These are phyloP conservation scores for Bembecia ichneumoniformis DNA, from an alignment of 2,888 invertebrate genomes.

Conservation along the genomic window DNA sequence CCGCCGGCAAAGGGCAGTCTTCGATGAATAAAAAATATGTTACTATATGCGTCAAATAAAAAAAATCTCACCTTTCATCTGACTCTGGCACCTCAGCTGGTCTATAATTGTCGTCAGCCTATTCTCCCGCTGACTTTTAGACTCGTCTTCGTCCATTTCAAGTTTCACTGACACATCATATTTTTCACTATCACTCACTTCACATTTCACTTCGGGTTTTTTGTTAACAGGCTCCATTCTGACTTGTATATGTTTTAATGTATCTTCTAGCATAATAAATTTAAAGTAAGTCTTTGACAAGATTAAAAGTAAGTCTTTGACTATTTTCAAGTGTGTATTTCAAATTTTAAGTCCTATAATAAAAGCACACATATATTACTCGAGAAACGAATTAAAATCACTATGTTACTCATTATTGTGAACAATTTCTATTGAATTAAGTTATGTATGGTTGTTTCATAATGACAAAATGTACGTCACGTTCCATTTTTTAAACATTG, in stretches of 20 bases:
- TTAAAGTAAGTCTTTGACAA: too few species aligned
- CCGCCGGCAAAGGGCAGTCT: too few species aligned
- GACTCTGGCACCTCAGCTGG: conserved; percentile 56
- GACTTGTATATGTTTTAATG: background rate
- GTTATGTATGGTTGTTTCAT: too few species aligned
- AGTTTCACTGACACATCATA: conserved; percentile 26
- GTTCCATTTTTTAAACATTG: too few species aligned
- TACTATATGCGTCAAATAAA: background rate
- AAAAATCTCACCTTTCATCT: conserved; percentile 46
- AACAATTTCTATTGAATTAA: too few species aligned
- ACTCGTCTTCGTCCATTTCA: conserved; percentile 30
- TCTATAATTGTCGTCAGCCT: conserved; percentile 63
- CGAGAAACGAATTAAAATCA: too few species aligned
- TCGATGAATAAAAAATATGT: background rate
- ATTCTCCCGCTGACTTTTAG: conserved; percentile 45
- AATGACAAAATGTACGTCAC: too few species aligned
- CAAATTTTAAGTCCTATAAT: too few species aligned
- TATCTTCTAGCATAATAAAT: background rate
- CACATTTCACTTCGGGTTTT: background rate
- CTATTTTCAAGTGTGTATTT: too few species aligned
- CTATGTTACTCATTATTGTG: too few species aligned
- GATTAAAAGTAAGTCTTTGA: too few species aligned
- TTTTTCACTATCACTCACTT: conserved; percentile 11
- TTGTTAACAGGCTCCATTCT: background rate
- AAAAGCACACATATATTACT: too few species aligned